Evolutionary conservation across 2,113 vertebrate species (phyloP).

Genomic region (Pteronura brasiliensis): DNA sequence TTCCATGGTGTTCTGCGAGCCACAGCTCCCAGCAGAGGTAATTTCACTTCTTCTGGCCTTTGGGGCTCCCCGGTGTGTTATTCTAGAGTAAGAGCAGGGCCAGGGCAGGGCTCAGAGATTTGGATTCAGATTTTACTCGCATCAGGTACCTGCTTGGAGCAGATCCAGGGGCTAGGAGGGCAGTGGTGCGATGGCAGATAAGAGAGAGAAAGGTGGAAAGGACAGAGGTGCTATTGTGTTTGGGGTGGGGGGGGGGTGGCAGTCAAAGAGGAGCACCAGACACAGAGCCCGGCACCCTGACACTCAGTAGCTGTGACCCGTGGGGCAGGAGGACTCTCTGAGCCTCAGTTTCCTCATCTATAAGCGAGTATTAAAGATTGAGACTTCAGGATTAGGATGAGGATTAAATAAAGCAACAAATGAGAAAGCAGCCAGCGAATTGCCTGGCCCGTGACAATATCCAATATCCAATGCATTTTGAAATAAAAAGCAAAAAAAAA

Average conservation of each 20-base stretch:
- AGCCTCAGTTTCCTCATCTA: not conserved
- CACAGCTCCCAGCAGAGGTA: not conserved
- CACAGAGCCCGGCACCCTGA: accelerated
- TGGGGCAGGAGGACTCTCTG: not conserved
- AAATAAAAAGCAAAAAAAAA: conserved; percentile 20
- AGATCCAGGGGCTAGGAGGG: accelerated
- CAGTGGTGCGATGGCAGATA: not conserved
- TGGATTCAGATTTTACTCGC: not conserved
- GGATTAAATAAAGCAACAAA: not conserved
- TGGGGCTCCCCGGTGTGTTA: not conserved
- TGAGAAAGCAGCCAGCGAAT: not conserved
- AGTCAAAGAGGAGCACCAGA: not conserved
- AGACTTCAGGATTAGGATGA: not conserved
- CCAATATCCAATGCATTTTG: not conserved
- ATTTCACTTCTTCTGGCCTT: not conserved
- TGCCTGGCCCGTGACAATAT: not conserved
- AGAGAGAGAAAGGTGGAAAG: too few species aligned
- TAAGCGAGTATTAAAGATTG: not conserved
- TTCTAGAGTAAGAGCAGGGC: not conserved
- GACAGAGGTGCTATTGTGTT: too few species aligned
- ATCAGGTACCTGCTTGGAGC: too few species aligned
- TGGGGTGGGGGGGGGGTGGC: accelerated
- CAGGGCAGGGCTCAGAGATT: not conserved
- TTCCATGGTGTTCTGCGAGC: not conserved
- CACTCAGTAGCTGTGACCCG: not conserved